Base-by-base conservation (phyloP, 2,797 vertebrate genomes). In the Hippoglossus hippoglossus region DNA sequence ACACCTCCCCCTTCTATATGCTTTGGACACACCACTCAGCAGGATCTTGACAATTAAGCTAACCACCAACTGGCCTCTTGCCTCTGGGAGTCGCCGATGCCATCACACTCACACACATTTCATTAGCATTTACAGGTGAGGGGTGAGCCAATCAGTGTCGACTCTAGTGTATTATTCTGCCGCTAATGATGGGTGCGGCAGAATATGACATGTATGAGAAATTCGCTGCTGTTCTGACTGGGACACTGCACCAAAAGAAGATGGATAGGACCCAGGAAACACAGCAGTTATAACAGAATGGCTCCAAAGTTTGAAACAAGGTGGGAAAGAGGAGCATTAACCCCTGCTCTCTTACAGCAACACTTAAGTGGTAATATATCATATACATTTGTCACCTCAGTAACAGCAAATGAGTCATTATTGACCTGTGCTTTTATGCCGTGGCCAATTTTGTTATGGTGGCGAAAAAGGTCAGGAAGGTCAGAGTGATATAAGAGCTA, bases 91-190 rank as follows among this genome's bases (percentile, higher is more conserved):
- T 78, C 78, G 81, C 81, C 19, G 25, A 68, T 70, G 63, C 52
- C 77, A 63, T 21, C 58, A 57, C 77, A 67, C 63, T 36, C 51
- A 34, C 16, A 53, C 39, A 67, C 59, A 55, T 52, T 72, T 79
- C 79, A 93, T 94, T 94, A 93, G 91, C 93, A 93, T 93, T 88
- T 24, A 50, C 79, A 86, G 93, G 92, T 92, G 91, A 94, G 86
- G 93, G 93, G 93, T 93, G 92, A 87, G 75, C 62, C 89, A 92
- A 92, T 93, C 91, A 92, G 86, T 73, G 79, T 71, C 12, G 67
- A 86, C 83, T 81, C 80, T 57, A 66, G 78, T 53, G 83, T 80
- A 90, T 72, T 70, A 79, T 85, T 73, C 74, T 51, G 76, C 49
- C 9, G 64, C 87, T 90, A 92, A 92, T 92, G 85, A 92, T 81